Percentiles rank a stretch among this genome's conserved stretches.
These are phyloP conservation scores for Rhodophaea formosa DNA, from an alignment of 2,888 invertebrate species.

Conservation along the genomic window DNA sequence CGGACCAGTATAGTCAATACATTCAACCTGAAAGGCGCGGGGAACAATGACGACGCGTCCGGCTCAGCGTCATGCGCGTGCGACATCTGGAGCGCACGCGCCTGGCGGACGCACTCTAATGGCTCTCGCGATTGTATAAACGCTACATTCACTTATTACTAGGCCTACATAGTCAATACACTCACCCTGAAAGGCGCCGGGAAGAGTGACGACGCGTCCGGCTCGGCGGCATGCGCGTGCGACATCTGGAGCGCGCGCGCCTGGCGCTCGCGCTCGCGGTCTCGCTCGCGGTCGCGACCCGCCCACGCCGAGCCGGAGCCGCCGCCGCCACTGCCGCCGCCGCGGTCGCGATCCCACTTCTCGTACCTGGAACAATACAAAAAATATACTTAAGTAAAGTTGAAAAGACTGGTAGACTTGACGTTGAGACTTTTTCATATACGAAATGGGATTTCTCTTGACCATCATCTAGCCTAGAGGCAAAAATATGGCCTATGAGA, in stretches of 20 bases:
- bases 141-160: too few relatives aligned
- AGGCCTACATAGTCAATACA: slow-evolving; percentile 32
- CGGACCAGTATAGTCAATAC: slow-evolving; percentile 21
- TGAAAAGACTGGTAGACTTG: too few relatives aligned
- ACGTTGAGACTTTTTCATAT: too few relatives aligned
- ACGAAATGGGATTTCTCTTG: too few relatives aligned
- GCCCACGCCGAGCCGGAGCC: slow-evolving; percentile 53
- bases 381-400: neutral
- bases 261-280: slow-evolving; percentile 88
- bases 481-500: too few relatives aligned
- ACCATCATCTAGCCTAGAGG: too few relatives aligned
- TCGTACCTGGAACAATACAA: slow-evolving; percentile 58
- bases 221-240: slow-evolving; percentile 82
- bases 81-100: slow-evolving; percentile 88
- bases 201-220: slow-evolving; percentile 82
- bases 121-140: too few relatives aligned
- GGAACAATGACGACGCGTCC: slow-evolving; percentile 83
- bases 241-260: slow-evolving; percentile 89
- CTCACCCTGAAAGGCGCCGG: slow-evolving; percentile 85
- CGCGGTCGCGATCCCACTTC: slow-evolving; percentile 77
- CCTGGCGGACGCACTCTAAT: slow-evolving; percentile 89
- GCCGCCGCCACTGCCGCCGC: slow-evolving; percentile 56
- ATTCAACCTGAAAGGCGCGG: slow-evolving; percentile 84
- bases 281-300: slow-evolving; percentile 85
- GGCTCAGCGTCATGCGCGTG: slow-evolving; percentile 82